Base-by-base conservation (phyloP, 2,888 invertebrate species). In the Sarcophaga caerulescens region DNA sequence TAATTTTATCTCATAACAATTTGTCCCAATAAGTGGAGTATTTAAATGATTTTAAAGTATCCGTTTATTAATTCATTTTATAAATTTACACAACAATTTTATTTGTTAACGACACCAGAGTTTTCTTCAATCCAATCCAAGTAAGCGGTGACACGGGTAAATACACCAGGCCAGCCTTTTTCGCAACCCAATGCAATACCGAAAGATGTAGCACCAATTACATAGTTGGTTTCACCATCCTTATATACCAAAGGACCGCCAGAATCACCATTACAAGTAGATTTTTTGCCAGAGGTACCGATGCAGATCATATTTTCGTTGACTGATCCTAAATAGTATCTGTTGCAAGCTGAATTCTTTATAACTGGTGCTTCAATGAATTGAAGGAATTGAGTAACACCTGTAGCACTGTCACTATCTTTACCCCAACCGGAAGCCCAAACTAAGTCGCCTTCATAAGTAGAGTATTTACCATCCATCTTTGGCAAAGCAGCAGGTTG, bases 231-330 rank as follows among this genome's bases (percentile, higher is more conserved):
- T 57, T 77, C 87, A 10, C 87, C 89, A 75, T 90, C 90, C 3
- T 66, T 83, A 17, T 89, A 63, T 0, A 92, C 89, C 81, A 93
- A 84, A 5, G 93, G 93, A 60, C 93, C 93, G 68, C 93, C 92
- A 65, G 92, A 92, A 75, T 93, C 93, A 14, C 93, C 92, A 87
- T 90, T 91, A 87, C 93, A 93, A 14, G 89, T 91, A 59, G 93
- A 93, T 82, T 90, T 90, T 44, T 92, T 91, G 5, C 87, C 88
- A 65, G 88, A 88, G 52, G 93, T 93, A 78, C 89, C 91, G 25
- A 93, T 92, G 88, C 94, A 94, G 60, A 94, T 91, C 85, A 88
- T 87, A 0, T 88, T 85, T 4, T 89, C 83, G 62, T 73, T 89
- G 73, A 90, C 85, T 44, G 71, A 0, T 6, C 88, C 89, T 0